Percentiles rank a stretch among this genome's conserved stretches.
These are phyloP conservation scores for Ammospiza nelsoni DNA, from an alignment of 2,113 vertebrate genomes.

Conservation along the genomic window DNA sequence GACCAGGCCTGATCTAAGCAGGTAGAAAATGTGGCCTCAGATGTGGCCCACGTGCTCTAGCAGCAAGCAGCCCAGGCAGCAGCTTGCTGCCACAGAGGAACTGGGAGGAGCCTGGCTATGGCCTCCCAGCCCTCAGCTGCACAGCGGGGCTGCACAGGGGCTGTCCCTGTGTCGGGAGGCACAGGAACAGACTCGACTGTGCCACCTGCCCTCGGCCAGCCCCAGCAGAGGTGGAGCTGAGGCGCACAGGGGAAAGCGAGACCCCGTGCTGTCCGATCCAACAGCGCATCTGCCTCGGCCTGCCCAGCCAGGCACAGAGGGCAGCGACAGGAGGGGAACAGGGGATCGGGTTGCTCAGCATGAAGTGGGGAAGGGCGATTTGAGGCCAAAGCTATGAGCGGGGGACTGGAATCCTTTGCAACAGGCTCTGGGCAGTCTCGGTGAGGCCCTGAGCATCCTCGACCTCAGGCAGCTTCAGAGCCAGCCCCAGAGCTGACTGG, in stretches of 20 bases:
- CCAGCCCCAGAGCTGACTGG: slow-evolving; percentile 35
- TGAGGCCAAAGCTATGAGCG: slow-evolving; percentile 26
- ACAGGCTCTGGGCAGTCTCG: slow-evolving; percentile 6
- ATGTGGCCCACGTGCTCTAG: background rate
- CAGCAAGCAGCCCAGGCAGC: background rate
- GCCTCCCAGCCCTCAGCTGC: background rate
- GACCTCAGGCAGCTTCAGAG: slow-evolving; percentile 50
- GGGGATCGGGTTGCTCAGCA: background rate
- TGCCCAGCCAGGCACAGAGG: background rate
- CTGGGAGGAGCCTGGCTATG: background rate
- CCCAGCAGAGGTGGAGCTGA: background rate
- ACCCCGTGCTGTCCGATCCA: background rate
- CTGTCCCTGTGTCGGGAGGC: background rate
- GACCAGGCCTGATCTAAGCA: background rate
- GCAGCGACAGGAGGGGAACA: background rate
- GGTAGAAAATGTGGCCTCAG: background rate
- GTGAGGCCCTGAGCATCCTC: slow-evolving; percentile 10
- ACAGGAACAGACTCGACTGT: background rate
- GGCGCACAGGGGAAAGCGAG: background rate
- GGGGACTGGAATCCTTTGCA: slow-evolving; percentile 23
- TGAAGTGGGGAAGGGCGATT: background rate
- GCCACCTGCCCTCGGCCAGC: background rate
- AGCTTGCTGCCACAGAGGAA: background rate
- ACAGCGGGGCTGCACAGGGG: background rate
- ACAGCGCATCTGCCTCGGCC: background rate